Conservation (phyloP, 2,888 invertebrate genomes). For the Macaria notata region DNA sequence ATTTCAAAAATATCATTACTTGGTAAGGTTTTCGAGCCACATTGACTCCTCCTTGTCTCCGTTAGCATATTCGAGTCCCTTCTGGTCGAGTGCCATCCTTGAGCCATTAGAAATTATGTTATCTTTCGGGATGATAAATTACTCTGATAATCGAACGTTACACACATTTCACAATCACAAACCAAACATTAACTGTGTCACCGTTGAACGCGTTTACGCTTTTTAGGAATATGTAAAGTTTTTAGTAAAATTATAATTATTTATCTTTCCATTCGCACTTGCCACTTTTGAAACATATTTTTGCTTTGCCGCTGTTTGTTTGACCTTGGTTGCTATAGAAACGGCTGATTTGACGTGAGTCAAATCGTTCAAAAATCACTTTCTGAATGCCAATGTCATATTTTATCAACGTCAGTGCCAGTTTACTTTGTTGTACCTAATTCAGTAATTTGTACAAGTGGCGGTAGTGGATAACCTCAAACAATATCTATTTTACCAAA, state of each 20-base stretch:
- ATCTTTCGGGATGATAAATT: conserved; percentile 25
- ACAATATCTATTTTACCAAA: background rate
- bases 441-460: background rate
- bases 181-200: background rate
- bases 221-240: conserved; percentile 12
- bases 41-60: conserved; percentile 59
- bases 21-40: conserved; percentile 75
- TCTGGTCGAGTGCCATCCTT: conserved; percentile 68
- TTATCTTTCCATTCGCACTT: conserved; percentile 57
- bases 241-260: conserved; percentile 22
- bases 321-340: conserved; percentile 72
- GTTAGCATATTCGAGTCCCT: conserved; percentile 56
- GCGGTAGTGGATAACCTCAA: conserved; percentile 37
- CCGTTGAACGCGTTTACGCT: conserved; percentile 1
- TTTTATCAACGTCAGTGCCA: no score
- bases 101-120: conserved; percentile 57
- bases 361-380: conserved; percentile 13
- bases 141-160: conserved; percentile 16
- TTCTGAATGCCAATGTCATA: background rate
- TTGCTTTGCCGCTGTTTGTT: conserved; percentile 77
- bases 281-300: conserved; percentile 73
- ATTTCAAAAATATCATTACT: conserved; percentile 51
- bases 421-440: no score
- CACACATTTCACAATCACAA: conserved; percentile 16
- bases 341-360: conserved; percentile 2